A percentile compares a stretch with the other conserved stretches of the same genome.
These are phyloP conservation scores for Drosophila meridiana DNA, from an alignment of 2,888 invertebrate species.

Conservation along the genomic window DNA sequence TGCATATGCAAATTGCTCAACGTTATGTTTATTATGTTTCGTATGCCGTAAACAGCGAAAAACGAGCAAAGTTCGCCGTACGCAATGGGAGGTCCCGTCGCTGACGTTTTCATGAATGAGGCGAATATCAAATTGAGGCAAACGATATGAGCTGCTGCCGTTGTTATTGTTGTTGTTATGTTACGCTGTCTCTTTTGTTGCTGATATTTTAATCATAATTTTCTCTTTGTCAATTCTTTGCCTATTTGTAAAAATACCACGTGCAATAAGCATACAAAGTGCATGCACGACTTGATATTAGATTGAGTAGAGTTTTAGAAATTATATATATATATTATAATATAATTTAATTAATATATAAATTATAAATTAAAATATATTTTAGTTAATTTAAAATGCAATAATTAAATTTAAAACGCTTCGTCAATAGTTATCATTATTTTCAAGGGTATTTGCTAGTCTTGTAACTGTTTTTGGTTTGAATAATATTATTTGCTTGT, in stretches of 20 bases:
- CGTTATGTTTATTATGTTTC: conserved; percentile 61
- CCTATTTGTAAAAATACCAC: conserved; percentile 15
- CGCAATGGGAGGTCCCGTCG: conserved; percentile 66
- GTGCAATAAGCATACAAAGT: neutral
- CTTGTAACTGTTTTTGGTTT: neutral
- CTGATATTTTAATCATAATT: conserved; percentile 36
- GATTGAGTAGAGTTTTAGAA: neutral
- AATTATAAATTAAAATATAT: neutral
- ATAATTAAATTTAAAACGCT: too few species aligned
- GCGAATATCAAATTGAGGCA: conserved; percentile 64
- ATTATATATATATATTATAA: neutral
- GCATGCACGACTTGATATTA: neutral
- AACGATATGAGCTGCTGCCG: conserved; percentile 20
- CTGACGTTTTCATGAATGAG: conserved; percentile 71
- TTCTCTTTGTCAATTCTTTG: conserved; percentile 28
- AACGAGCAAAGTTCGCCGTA: conserved; percentile 18
- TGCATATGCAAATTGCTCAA: conserved; percentile 66
- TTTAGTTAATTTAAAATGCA: too few species aligned
- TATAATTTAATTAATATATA: too few species aligned
- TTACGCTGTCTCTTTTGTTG: conserved; percentile 20
- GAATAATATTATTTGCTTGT: conserved; percentile 34
- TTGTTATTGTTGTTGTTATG: conserved; percentile 17
- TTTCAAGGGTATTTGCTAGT: conserved; percentile 20
- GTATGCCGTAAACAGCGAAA: conserved; percentile 33
- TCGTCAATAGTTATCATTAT: too few species aligned